Conservation (phyloP, 2,888 invertebrate species). For the Epirrita christyi region DNA sequence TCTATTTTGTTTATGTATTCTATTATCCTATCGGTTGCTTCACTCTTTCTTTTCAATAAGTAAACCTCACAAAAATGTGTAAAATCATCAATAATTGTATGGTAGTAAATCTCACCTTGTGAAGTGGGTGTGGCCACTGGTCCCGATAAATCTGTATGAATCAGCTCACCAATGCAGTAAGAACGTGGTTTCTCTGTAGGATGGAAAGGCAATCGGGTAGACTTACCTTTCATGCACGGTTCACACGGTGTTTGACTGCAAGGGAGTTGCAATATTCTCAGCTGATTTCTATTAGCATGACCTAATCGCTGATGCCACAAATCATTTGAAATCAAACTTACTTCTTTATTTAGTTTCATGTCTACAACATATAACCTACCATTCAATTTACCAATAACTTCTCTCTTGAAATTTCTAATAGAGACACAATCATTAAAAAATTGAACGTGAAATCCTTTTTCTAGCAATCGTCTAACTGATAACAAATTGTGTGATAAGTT, state of each 20-base stretch:
- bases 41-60: slow-evolving; percentile 27
- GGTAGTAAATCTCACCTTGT: no score
- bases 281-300: neutral
- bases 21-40: slow-evolving; percentile 30
- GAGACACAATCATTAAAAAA: slow-evolving; percentile 1
- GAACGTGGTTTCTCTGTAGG: no score
- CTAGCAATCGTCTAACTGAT: neutral
- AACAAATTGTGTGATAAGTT: neutral
- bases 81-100: no score
- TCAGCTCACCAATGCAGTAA: no score
- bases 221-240: slow-evolving; percentile 6
- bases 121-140: no score
- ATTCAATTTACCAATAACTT: neutral
- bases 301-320: slow-evolving; percentile 1
- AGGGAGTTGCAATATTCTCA: neutral
- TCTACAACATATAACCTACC: slow-evolving; percentile 3
- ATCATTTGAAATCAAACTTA: neutral
- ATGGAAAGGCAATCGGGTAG: no score
- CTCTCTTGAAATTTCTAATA: no score
- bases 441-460: slow-evolving; percentile 2
- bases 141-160: no score
- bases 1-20: slow-evolving; percentile 30
- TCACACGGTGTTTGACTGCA: neutral
- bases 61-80: no score
- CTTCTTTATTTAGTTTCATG: slow-evolving; percentile 2